A percentile compares a stretch with the other conserved stretches of the same genome.
Conservation (phyloP, 2,113 vertebrate species). For the Heterotis niloticus region DNA sequence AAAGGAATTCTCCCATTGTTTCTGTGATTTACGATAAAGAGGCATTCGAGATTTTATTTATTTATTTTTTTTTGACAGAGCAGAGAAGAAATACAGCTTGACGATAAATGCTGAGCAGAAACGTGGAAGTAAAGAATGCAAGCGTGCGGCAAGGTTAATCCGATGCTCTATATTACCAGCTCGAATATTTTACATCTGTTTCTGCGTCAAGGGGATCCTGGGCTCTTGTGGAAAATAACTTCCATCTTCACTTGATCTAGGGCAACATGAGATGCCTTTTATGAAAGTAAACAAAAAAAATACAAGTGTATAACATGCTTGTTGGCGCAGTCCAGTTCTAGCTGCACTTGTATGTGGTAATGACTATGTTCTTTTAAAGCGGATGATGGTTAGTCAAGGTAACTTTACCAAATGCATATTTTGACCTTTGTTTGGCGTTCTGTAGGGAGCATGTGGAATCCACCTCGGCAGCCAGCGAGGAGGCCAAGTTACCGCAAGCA, state of each 20-base stretch:
- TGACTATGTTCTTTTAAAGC: too few relatives aligned
- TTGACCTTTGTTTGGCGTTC: background rate
- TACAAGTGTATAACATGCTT: background rate
- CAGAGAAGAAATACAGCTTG: background rate
- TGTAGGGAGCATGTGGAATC: background rate
- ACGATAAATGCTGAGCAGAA: slow-evolving; percentile 1
- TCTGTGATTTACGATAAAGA: slow-evolving; percentile 7
- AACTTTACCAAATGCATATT: background rate
- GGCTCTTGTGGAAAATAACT: background rate
- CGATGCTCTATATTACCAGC: background rate
- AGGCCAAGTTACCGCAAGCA: background rate
- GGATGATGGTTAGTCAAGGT: background rate
- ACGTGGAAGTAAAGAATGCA: background rate
- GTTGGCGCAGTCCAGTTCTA: background rate
- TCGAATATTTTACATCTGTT: background rate
- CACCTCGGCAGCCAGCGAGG: background rate
- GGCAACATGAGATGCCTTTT: background rate
- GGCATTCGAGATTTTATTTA: background rate
- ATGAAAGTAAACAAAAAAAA: background rate
- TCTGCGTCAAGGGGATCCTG: background rate
- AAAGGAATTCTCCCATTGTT: background rate
- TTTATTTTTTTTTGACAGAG: background rate
- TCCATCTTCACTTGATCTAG: background rate
- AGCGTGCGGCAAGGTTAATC: background rate
- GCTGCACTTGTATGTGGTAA: too few relatives aligned